These are phyloP conservation scores for Urocynchramus pylzowi DNA, from an alignment of 2,113 vertebrate species.

Conservation along the genomic window DNA sequence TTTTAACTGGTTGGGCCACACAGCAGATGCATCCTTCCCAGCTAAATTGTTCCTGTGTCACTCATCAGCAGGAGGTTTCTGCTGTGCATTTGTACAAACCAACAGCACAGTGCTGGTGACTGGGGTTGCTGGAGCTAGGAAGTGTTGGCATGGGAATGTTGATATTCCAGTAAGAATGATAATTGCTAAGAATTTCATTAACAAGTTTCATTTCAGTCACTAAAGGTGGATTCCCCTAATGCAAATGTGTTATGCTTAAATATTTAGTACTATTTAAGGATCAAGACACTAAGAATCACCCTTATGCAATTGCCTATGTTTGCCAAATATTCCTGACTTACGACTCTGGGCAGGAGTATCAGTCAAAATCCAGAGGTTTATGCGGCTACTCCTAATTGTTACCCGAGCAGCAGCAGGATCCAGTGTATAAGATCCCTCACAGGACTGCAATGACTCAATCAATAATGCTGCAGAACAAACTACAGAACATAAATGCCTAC, in stretches of 20 bases:
- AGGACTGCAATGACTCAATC: neutral
- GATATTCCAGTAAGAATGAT: neutral
- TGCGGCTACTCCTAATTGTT: neutral
- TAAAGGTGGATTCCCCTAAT: neutral
- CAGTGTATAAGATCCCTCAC: neutral
- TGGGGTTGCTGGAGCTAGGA: neutral
- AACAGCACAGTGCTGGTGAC: neutral
- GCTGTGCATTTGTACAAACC: accelerated
- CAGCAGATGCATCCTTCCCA: neutral
- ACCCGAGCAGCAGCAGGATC: neutral
- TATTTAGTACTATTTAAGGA: neutral
- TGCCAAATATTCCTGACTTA: neutral
- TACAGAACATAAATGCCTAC: neutral
- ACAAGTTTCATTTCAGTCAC: neutral
- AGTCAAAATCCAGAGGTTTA: neutral
- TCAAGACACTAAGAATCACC: neutral
- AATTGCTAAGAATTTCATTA: neutral
- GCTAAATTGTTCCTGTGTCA: neutral
- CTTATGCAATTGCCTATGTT: accelerated
- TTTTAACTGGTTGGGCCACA: neutral
- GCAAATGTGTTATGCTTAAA: neutral
- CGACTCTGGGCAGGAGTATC: accelerated
- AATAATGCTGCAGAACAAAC: neutral
- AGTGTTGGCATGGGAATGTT: neutral
- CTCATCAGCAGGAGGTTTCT: neutral